Base-by-base conservation (phyloP, 2,113 vertebrate genomes). In the Tupaia tana region DNA sequence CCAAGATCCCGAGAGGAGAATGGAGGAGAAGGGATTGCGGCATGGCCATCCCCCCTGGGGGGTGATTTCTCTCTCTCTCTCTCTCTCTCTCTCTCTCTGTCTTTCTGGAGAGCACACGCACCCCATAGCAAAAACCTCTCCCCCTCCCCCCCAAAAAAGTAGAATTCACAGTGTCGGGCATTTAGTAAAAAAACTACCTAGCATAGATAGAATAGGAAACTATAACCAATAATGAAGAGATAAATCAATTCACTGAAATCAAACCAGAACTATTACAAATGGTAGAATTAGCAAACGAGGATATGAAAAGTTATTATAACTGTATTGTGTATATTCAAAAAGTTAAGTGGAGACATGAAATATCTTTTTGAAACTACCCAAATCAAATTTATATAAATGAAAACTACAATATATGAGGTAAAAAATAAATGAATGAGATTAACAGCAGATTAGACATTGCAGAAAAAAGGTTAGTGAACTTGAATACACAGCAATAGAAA, bases 401-500 rank as follows among this genome's bases (percentile, higher is more conserved):
- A 91, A 78, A 82, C 63, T 91, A 77, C 10, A 90, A 67, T 13
- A 88, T 83, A 8, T 73, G 69, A 91, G 4, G 52, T 91, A 14
- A 91, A 95, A 82, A 75, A 80, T 29, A 89, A 3, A 56, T 64
- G 11, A 29, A 15, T 70, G 16, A 18, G 66, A 66, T 90, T 93
- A 83, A 70, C 59, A 61, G 34, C 22, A 70, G 29, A 85, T 85
- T 67, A 79, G 74, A 91, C 11, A 81, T 70, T 67, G 12, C 24
- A 89, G n/a, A 66, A 78, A 78, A 93, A 93, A 91, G 24, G 31
- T 77, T 89, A 67, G 52, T 96, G 74, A 86, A 89, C 81, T 61
- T 89, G 52, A 95, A 91, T 74, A 78, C 52, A 84, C 31, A 95
- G 19, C 12, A 54, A 89, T 54, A 86, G 70, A 86, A 56, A 82